phyloP scores from a whole-genome alignment of 2,113 vertebrate genomes.

The Trogon surrucura region DNA sequence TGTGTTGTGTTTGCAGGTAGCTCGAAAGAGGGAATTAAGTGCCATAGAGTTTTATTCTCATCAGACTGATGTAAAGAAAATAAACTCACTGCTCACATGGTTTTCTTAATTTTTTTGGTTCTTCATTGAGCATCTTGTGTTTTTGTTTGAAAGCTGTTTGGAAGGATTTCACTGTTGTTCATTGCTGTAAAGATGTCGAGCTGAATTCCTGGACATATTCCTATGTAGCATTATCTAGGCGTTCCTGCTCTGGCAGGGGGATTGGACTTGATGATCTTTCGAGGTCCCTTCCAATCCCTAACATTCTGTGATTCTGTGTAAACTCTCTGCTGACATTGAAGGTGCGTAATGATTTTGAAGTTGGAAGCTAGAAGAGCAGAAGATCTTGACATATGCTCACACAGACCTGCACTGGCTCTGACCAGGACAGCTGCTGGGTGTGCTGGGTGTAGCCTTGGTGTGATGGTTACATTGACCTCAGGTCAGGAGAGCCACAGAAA shows the following conservation, averaged over 20 bases:
- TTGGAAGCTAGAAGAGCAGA: not conserved
- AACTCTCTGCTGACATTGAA: not conserved
- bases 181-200: not conserved
- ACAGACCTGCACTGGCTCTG: not conserved
- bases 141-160: not conserved
- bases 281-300: no score
- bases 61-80: not conserved
- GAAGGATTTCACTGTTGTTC: not conserved
- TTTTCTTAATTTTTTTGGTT: not conserved
- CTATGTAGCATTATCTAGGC: no score
- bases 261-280: no score
- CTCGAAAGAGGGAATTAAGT: not conserved
- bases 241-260: no score
- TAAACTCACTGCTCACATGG: accelerated
- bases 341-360: not conserved
- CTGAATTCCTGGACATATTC: not conserved
- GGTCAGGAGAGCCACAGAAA: not conserved
- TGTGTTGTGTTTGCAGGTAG: not conserved
- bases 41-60: not conserved
- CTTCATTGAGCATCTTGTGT: not conserved
- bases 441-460: not conserved
- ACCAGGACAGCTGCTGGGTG: not conserved
- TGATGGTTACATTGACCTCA: not conserved
- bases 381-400: not conserved
- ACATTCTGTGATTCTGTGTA: no score